A percentile compares a stretch with the other conserved stretches of the same genome.
These are phyloP conservation scores for Colletes gigas DNA, from an alignment of 1,140 invertebrate species.

Conservation along the genomic window DNA sequence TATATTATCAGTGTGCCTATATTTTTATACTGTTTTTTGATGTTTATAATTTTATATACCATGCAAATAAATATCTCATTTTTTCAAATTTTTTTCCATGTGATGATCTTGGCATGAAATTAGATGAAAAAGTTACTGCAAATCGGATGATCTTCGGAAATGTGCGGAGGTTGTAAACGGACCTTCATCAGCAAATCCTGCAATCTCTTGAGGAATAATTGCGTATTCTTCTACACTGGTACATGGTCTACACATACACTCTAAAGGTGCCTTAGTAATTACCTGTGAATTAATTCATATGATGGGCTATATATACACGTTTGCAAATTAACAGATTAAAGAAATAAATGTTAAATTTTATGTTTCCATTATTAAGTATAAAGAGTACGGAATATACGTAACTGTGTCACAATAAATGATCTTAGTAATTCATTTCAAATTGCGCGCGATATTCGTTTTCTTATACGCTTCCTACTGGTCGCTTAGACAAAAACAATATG, in stretches of 20 bases:
- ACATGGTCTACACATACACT: conserved; percentile 97
- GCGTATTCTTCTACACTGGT: conserved; percentile 92
- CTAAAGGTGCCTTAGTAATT: conserved; percentile 93
- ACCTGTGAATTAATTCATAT: conserved; percentile 82
- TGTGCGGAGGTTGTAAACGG: conserved; percentile 85
- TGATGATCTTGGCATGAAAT: background rate
- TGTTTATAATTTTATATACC: background rate
- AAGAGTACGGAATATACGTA: background rate
- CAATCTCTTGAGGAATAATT: conserved; percentile 94
- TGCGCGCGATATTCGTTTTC: conserved; percentile 43
- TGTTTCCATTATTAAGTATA: background rate
- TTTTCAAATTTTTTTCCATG: background rate
- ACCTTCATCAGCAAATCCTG: conserved; percentile 91
- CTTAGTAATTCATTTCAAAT: conserved; percentile 18
- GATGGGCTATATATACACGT: background rate
- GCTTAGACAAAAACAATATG: conserved; percentile 68
- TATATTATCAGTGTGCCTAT: conserved; percentile 15
- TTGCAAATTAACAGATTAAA: background rate
- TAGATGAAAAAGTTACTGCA: conserved; percentile 21
- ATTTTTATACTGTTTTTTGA: background rate
- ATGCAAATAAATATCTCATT: background rate
- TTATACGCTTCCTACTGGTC: conserved; percentile 26
- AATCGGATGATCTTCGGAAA: conserved; percentile 83
- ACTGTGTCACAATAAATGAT: background rate
- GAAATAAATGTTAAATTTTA: background rate